Conservation (phyloP, 2,113 vertebrate species). For the Rhabdornis inornatus region DNA sequence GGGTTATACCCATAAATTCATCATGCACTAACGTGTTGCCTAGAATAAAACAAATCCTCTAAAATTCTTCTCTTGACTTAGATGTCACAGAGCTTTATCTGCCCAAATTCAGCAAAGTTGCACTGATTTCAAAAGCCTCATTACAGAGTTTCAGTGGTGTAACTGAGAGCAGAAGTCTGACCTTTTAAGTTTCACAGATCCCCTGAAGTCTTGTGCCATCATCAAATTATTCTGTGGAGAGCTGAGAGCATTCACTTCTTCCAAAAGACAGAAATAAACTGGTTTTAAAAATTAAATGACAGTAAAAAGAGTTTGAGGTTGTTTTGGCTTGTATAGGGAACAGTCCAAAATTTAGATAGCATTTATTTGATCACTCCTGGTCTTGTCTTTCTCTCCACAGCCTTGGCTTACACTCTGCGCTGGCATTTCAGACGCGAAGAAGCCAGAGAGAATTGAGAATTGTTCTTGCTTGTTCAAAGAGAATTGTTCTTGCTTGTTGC, state of each 20-base stretch:
- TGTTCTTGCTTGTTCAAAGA: neutral
- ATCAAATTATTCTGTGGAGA: neutral
- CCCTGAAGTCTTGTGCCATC: neutral
- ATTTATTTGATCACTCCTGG: neutral
- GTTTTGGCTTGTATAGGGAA: neutral
- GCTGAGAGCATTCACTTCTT: neutral
- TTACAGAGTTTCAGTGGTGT: neutral
- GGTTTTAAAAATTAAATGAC: neutral
- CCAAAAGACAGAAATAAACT: neutral
- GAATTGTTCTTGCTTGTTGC: neutral
- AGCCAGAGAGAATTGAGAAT: neutral
- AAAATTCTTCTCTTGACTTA: neutral
- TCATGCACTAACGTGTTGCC: neutral
- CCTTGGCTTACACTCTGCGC: neutral
- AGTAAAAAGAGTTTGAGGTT: neutral
- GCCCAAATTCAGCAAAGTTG: neutral
- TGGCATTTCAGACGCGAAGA: neutral
- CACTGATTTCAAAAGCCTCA: neutral
- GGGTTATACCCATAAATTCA: neutral
- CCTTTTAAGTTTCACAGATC: neutral
- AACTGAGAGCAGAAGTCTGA: constrained; percentile 32
- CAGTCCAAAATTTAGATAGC: neutral
- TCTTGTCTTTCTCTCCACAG: neutral
- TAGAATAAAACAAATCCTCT: neutral
- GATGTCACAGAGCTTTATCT: neutral